Evolutionary conservation across 2,113 vertebrate genomes (phyloP).

Genomic region (Harpagus bidentatus): DNA sequence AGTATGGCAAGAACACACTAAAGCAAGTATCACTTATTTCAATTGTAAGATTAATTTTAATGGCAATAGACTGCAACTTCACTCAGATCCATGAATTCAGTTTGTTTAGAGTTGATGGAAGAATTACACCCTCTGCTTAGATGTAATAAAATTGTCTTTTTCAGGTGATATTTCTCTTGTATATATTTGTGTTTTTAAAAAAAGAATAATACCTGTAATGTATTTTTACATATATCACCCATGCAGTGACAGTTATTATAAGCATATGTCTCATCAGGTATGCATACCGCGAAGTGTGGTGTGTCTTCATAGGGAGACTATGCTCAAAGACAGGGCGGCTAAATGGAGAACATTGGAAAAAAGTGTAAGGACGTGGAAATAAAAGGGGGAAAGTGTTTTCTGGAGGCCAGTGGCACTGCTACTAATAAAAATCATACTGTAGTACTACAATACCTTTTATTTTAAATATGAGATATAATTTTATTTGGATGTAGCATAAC

Average conservation of each 20-base stretch:
- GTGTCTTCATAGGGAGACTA: neutral
- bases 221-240: neutral
- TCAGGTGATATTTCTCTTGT: neutral
- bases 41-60: neutral
- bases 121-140: neutral
- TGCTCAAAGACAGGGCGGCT: neutral
- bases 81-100: neutral
- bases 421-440: neutral
- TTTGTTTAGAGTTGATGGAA: neutral
- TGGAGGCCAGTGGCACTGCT: neutral
- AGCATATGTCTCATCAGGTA: neutral
- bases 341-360: neutral
- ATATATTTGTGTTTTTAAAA: neutral
- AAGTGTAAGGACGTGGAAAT: neutral
- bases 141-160: neutral
- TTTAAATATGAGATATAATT: neutral
- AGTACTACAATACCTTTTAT: neutral
- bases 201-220: neutral
- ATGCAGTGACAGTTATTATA: neutral
- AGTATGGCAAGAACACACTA: neutral
- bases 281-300: neutral
- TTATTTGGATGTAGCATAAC: neutral
- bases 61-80: neutral
- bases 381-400: neutral
- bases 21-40: neutral